phyloP scores from a whole-genome alignment of 1,140 invertebrate genomes.

The Lanistes nyassanus region DNA sequence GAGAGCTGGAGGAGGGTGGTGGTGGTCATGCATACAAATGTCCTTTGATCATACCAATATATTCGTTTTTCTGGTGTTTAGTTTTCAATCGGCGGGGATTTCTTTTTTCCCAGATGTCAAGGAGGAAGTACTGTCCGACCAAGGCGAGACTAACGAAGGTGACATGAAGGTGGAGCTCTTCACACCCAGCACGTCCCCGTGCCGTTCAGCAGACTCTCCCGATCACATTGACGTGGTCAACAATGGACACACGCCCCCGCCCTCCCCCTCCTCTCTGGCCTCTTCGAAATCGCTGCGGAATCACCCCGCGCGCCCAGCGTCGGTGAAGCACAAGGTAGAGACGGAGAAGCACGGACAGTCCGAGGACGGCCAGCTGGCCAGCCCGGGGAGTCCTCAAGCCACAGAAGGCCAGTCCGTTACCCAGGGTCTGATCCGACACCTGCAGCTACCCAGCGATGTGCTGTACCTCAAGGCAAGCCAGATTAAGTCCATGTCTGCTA shows the following conservation, averaged over 20 bases:
- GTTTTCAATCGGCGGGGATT: no score
- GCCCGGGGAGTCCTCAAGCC: not conserved
- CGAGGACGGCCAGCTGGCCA: not conserved
- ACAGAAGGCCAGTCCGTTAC: slow-evolving; percentile 23
- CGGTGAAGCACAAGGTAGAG: slow-evolving; percentile 8
- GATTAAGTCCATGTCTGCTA: not conserved
- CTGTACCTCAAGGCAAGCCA: slow-evolving; percentile 42
- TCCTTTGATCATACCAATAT: no score
- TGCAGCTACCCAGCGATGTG: slow-evolving; percentile 55
- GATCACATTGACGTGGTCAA: slow-evolving; percentile 23
- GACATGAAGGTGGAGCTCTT: not conserved
- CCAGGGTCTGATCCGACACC: slow-evolving; percentile 39
- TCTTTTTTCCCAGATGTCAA: slow-evolving; percentile 5
- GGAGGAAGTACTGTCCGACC: not conserved
- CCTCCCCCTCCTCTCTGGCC: not conserved
- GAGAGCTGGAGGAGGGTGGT: no score
- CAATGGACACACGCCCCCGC: not conserved
- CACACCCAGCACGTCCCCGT: not conserved
- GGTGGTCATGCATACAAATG: no score
- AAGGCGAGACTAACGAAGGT: not conserved
- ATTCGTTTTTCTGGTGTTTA: no score
- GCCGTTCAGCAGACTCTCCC: slow-evolving; percentile 8
- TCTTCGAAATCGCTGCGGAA: not conserved
- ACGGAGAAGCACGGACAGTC: slow-evolving; percentile 8
- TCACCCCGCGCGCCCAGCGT: not conserved